Evolutionary conservation across 2,888 invertebrate species (phyloP), one percentile per base, ranked within the genome.

Genomic region (Cantharis nigra): DNA sequence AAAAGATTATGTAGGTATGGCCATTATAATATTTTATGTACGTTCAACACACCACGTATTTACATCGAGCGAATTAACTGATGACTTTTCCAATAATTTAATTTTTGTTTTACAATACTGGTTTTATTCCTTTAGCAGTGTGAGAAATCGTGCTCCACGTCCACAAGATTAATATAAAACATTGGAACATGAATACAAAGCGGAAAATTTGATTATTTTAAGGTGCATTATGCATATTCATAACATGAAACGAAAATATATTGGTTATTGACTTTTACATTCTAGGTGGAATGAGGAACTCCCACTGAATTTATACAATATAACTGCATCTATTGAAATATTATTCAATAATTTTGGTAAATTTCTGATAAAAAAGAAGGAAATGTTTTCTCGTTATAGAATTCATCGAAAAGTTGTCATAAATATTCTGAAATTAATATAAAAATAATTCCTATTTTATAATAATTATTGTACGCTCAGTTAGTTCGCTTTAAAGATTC

Each of bases 191-290:
- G 16, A 33, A 18, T 70, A 70, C 33, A 69, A 69, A 11, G n/a
- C 14, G 11, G 10, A 9, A 30, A 9, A 9, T 69, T 26, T 30
- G 23, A 30, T 69, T 30, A 16, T 30, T 16, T n/a, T 10, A 16
- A 69, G 13, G 33, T 74, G 33, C 62, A 23, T 20, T 63, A 33
- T 74, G 64, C 30, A 74, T 64, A n/a, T 74, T 70, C 49, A 65
- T 64, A 70, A 74, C 74, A 70, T 7, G 65, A 23, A 20, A 67
- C 23, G 23, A 74, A 74, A n/a, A 74, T 74, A 28, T 74, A 74
- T 74, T 63, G 70, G 74, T 74, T 74, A 74, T 74, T 64, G 74
- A 74, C 73, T 73, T 73, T 49, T 49, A 49, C 49, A 49, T 11
- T 49, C n/a, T 49, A 4, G n/a, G 49, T 49, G n/a, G n/a, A 49